phyloP scores from a whole-genome alignment of 2,797 vertebrate species.

The Mus caroli region DNA sequence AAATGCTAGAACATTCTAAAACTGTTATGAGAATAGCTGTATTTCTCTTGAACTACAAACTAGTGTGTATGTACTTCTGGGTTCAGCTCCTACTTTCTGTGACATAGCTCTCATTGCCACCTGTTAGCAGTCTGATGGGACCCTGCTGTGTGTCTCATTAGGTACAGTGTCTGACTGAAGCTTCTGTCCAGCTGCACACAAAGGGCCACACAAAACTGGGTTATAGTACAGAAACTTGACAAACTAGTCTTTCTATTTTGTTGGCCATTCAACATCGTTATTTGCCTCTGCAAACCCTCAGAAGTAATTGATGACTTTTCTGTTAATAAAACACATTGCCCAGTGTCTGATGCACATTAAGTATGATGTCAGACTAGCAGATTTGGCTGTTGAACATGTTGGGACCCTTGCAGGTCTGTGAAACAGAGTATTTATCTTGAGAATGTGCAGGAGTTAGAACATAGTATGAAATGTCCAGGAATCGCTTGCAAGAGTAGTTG shows the following conservation, averaged over 20 bases:
- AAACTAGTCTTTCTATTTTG: slow-evolving; percentile 30
- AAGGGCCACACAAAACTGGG: neutral
- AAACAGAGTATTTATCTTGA: slow-evolving; percentile 48
- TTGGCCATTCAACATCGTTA: neutral
- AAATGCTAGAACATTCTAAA: neutral
- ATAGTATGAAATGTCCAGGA: slow-evolving; percentile 27
- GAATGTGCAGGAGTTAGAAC: neutral
- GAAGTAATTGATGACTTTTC: slow-evolving; percentile 62
- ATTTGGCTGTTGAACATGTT: neutral
- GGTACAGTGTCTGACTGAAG: neutral
- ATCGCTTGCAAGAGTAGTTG: neutral
- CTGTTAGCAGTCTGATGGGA: slow-evolving; percentile 33
- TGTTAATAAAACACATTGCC: slow-evolving; percentile 40
- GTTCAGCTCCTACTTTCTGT: neutral
- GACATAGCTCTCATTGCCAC: neutral
- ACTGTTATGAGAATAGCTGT: neutral
- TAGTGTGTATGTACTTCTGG: neutral
- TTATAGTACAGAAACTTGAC: neutral
- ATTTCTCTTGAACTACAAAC: neutral
- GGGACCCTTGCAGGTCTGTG: slow-evolving; percentile 22
- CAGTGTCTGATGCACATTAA: neutral
- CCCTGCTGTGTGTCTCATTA: neutral
- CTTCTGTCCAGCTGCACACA: neutral
- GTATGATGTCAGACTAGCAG: slow-evolving; percentile 43
- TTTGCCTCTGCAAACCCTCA: slow-evolving; percentile 38